Base-by-base conservation (phyloP, 2,797 vertebrate species). In the Xyrichtys novacula region DNA sequence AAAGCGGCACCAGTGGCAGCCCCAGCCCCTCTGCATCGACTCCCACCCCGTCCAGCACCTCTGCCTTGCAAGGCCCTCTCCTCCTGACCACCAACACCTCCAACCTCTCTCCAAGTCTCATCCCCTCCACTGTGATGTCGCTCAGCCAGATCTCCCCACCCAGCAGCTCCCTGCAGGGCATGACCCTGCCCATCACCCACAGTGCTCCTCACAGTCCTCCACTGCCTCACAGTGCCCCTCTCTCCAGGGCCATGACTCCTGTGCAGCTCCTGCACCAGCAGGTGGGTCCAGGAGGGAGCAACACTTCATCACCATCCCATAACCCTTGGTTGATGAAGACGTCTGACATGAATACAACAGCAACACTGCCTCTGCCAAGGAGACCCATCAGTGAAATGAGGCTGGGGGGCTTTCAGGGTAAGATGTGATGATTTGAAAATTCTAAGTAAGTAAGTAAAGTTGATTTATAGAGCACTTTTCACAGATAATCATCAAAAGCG, bases 331-430 rank as follows among this genome's bases (percentile, higher is more conserved):
- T 92, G 42, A 81, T 89, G 67, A 95, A 90, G 76, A 64, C 85
- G 4, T 50, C 83, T 0, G 95, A 96, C 7, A 73, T 94, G 71
- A 93, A 90, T 20, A 84, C 90, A 8, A 96, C 95, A 11, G 90
- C 95, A 5, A 96, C 95, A 1, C 88, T 96, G 44, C 95, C 95
- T 0, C 86, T 96, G 79, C 95, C 95, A 0, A 92, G 91, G 76
- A 94, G 93, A 76, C 94, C 94, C 9, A 88, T 75, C 56, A 93
- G 84, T 17, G 95, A 96, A 40, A 85, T 92, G 48, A 91, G 92
- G 47, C 78, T 91, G 50, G 93, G 91, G 0, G 92, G 94, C 50
- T 93, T 94, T 26, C 87, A 94, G 59, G 94, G 95, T 95, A 71
- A 64, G 73, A 52, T 1, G 2, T 15, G 20, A 60, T 11, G 32